Percentiles rank a stretch among this genome's conserved stretches.
Evolutionary conservation across 1,140 invertebrate species (phyloP).

Genomic region (Diorhabda sublineata): DNA sequence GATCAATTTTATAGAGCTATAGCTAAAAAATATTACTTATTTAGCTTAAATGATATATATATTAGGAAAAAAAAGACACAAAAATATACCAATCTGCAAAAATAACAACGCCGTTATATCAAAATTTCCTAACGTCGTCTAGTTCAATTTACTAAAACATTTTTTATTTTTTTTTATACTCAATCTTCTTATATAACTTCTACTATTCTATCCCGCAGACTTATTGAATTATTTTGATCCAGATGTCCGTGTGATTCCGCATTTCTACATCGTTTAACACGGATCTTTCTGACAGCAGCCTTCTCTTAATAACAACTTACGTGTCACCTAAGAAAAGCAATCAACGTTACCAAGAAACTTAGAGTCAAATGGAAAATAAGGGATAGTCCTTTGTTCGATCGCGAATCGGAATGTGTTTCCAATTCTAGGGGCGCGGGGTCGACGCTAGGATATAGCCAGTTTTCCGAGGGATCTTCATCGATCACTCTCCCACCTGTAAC

Average conservation of each 20-base stretch:
- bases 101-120: too few relatives aligned
- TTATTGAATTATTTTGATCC: constrained; percentile 1
- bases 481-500: constrained; percentile 14
- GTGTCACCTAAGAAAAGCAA: constrained; percentile 32
- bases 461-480: constrained; percentile 36
- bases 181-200: too few relatives aligned
- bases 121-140: too few relatives aligned
- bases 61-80: too few relatives aligned
- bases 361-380: constrained; percentile 23
- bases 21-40: too few relatives aligned
- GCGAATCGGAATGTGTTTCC: constrained; percentile 28
- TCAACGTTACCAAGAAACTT: constrained; percentile 20
- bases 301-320: constrained; percentile 10
- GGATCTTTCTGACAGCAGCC: neutral
- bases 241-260: neutral
- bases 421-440: constrained; percentile 36
- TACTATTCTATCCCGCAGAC: neutral
- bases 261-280: neutral
- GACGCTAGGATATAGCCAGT: constrained; percentile 39
- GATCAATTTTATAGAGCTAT: too few relatives aligned
- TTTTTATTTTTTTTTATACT: too few relatives aligned
- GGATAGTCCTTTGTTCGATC: constrained; percentile 7
- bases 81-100: too few relatives aligned
- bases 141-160: too few relatives aligned
- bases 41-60: too few relatives aligned